These are phyloP conservation scores for Tinamus major DNA, from an alignment of 2,797 vertebrate species.

Conservation along the genomic window DNA sequence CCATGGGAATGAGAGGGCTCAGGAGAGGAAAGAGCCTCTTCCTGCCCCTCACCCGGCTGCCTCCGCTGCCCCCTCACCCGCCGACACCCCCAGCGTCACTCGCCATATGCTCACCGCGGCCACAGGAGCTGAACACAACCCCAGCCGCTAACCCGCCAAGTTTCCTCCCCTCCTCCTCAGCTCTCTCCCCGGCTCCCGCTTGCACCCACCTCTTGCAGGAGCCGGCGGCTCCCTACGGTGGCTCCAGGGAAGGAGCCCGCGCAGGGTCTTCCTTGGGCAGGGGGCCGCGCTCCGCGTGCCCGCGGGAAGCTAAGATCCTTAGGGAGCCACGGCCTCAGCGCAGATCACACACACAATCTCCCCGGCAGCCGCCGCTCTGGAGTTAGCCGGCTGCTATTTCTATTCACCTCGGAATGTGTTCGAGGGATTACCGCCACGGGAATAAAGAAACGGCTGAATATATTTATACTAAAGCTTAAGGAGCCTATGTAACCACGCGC, in stretches of 20 bases:
- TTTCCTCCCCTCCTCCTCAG: not conserved
- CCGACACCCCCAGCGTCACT: not conserved
- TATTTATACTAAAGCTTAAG: conserved; percentile 56
- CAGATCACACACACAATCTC: not conserved
- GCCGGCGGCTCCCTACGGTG: not conserved
- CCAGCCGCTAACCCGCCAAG: not conserved
- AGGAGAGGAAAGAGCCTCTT: not conserved
- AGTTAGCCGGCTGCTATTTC: conserved; percentile 28
- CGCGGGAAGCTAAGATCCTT: not conserved
- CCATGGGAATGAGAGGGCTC: not conserved
- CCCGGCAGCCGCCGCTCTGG: conserved; percentile 3
- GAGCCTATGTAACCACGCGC: not conserved
- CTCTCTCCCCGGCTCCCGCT: not conserved
- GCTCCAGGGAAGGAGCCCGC: not conserved
- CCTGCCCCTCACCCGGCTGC: not conserved
- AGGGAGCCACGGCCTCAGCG: not conserved
- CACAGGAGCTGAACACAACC: not conserved
- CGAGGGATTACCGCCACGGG: conserved; percentile 45
- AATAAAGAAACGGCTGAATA: conserved; percentile 39
- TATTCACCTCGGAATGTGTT: not conserved
- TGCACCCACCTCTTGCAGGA: conserved; percentile 33
- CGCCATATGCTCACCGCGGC: not conserved
- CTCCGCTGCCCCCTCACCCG: not conserved
- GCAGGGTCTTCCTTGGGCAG: not conserved
- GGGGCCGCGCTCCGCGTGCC: not conserved